Base-by-base conservation (phyloP, 2,888 invertebrate genomes). In the Drosophila mimica region DNA sequence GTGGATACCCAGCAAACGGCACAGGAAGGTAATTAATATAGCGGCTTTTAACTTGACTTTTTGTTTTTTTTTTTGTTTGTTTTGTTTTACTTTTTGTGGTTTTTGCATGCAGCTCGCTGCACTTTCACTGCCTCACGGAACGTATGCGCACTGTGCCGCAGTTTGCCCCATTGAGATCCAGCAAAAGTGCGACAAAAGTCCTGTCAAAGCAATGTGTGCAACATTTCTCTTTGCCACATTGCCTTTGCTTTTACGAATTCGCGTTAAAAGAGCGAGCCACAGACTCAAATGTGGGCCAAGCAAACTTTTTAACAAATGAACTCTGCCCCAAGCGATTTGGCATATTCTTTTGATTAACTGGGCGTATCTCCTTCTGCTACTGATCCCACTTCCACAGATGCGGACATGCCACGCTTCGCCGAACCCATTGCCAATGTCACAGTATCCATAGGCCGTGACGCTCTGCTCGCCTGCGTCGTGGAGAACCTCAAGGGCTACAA, bases 391-490 rank as follows among this genome's bases (percentile, higher is more conserved):
- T 53, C 74, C 73, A 9, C 69, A 93, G 93, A 93, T 78, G 78
- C 80, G 38, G 92, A 91, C 67, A 91, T 96, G 93, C 98, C 98
- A 69, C 95, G 96, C 89, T 98, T 98, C 93, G 96, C 97, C 77
- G 98, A 97, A 92, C 96, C 97, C 59, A 97, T 98, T 86, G 96
- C 97, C 59, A 98, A 98, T 94, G 97, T 98, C 82, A 98, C 98
- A 30, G 97, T 97, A 80, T 97, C 97, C 51, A 95, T 97, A 61
- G 98, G 98, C 34, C 94, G 97, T 58, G 97, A 98, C 93, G 98
- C 97, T 30, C 94, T 97, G 34, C 94, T 98, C 76, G 97, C 97
- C 66, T 98, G 98, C 93, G 96, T 97, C 85, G 97, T 98, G 67
- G 97, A 98, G 93, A 97, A 98, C 94, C 95, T 98, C 73, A 95